A percentile compares a stretch with the other conserved stretches of the same genome.
Conservation (phyloP, 2,888 invertebrate genomes). For the Lasioglossum leucozonium region DNA sequence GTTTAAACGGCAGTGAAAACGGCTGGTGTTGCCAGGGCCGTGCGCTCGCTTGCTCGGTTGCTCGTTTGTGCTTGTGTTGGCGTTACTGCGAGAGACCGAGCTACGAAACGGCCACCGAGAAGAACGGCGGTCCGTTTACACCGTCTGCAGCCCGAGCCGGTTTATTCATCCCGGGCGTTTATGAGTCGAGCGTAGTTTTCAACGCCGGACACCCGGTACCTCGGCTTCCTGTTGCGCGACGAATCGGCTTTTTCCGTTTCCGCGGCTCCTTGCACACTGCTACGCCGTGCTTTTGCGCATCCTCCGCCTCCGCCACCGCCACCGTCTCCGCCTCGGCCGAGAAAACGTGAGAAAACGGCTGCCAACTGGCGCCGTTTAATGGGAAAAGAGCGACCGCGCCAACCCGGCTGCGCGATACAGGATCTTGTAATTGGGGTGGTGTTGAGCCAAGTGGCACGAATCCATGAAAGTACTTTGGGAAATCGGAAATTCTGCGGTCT, state of each 20-base stretch:
- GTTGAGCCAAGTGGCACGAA: conserved; percentile 16
- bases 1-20: conserved; percentile 78
- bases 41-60: conserved; percentile 38
- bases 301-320: not conserved
- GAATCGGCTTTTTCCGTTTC: conserved; percentile 60
- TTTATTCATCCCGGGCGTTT: conserved; percentile 32
- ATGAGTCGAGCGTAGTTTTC: conserved; percentile 37
- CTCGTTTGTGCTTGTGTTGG: conserved; percentile 42
- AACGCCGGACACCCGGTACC: conserved; percentile 35
- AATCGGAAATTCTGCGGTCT: conserved; percentile 15
- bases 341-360: conserved; percentile 43
- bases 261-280: conserved; percentile 1
- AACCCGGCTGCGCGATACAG: not conserved
- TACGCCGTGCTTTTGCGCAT: not conserved
- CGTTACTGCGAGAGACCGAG: not conserved
- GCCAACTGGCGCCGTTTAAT: conserved; percentile 44
- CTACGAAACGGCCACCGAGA: not conserved
- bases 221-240: conserved; percentile 59
- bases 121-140: conserved; percentile 23
- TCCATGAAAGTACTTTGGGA: not conserved
- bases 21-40: conserved; percentile 59
- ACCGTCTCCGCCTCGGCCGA: not conserved
- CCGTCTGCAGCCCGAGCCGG: conserved; percentile 18
- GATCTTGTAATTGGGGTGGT: conserved; percentile 31
- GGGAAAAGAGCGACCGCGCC: conserved; percentile 11